phyloP scores from a whole-genome alignment of 2,888 invertebrate species.

The Drosophila prolongata region DNA sequence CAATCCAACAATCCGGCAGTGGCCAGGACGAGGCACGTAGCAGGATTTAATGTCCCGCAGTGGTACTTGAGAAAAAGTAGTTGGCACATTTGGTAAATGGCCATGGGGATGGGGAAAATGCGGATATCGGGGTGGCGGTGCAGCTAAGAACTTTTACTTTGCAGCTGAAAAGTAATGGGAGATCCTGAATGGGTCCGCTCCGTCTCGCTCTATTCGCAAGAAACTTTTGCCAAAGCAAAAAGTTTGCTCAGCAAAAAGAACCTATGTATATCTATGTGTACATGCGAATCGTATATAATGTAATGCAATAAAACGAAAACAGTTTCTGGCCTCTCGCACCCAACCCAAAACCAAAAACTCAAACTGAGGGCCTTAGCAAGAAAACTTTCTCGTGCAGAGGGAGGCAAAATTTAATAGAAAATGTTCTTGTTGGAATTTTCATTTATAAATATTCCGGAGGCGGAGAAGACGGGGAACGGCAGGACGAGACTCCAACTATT shows the following conservation, averaged over 20 bases:
- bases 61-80: slow-evolving; percentile 80
- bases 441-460: slow-evolving; percentile 74
- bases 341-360: slow-evolving; percentile 27
- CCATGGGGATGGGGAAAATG: slow-evolving; percentile 13
- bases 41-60: slow-evolving; percentile 77
- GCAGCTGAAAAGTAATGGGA: slow-evolving; percentile 70
- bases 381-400: slow-evolving; percentile 74
- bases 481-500: slow-evolving; percentile 57
- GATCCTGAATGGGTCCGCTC: slow-evolving; percentile 54
- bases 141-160: slow-evolving; percentile 79
- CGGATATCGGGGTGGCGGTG: slow-evolving; percentile 4
- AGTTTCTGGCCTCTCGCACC: slow-evolving; percentile 34
- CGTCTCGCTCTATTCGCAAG: slow-evolving; percentile 42
- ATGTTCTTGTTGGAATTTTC: slow-evolving; percentile 81
- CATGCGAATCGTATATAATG: slow-evolving; percentile 45
- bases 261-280: slow-evolving; percentile 40
- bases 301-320: slow-evolving; percentile 54
- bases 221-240: slow-evolving; percentile 74
- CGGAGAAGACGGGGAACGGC: not conserved
- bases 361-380: slow-evolving; percentile 58
- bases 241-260: slow-evolving; percentile 67
- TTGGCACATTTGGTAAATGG: slow-evolving; percentile 59
- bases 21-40: slow-evolving; percentile 62
- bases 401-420: slow-evolving; percentile 77
- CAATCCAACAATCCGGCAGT: slow-evolving; percentile 48